phyloP scores from a whole-genome alignment of 2,113 vertebrate species.

The Myrmecophaga tridactyla region DNA sequence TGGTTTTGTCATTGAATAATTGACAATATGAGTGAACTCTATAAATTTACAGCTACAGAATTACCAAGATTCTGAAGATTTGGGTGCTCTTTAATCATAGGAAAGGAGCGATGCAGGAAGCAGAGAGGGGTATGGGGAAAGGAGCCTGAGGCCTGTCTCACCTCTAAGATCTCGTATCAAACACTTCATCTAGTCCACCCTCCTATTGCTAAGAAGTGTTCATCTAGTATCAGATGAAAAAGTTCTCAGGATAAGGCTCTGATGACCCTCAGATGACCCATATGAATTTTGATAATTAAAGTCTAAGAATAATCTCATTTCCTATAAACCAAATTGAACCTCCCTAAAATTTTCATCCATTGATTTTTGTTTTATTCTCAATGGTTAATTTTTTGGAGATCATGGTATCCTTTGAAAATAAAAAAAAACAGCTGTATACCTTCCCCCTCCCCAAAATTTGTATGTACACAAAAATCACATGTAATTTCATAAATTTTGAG shows the following conservation, averaged over 20 bases:
- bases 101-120: background rate
- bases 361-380: conserved; percentile 18
- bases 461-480: background rate
- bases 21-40: background rate
- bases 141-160: background rate
- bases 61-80: background rate
- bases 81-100: background rate
- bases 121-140: background rate
- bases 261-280: background rate
- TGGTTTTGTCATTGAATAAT: background rate
- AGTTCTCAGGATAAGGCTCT: background rate
- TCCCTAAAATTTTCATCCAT: background rate
- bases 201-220: background rate
- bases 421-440: background rate
- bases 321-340: background rate
- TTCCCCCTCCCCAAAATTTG: background rate
- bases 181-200: background rate
- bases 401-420: background rate
- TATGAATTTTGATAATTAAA: background rate
- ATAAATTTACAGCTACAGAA: background rate
- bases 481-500: background rate
- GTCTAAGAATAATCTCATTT: background rate
- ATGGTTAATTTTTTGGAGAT: background rate
- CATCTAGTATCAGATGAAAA: background rate
- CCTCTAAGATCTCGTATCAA: background rate